phyloP scores from a whole-genome alignment of 2,113 vertebrate species.

The Oxygymnocypris stewartii region DNA sequence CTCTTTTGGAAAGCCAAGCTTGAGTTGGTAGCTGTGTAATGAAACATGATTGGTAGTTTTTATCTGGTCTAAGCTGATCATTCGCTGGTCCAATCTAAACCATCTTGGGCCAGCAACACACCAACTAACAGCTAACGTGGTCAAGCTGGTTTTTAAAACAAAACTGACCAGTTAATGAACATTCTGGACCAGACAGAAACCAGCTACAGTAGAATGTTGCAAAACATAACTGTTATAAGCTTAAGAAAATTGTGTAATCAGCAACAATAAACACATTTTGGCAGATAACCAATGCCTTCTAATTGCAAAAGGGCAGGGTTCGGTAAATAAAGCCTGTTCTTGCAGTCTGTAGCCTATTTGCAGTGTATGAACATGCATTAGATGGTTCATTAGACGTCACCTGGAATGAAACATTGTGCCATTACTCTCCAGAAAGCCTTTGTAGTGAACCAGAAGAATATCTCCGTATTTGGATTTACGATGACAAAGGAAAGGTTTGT shows the following conservation, averaged over 20 bases:
- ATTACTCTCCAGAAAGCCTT: constrained; percentile 87
- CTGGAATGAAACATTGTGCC: constrained; percentile 92
- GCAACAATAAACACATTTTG: neutral
- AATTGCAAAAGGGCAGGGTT: neutral
- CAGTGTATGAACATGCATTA: neutral
- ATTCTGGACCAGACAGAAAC: neutral
- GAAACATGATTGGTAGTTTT: neutral
- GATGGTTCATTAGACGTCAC: constrained; percentile 72
- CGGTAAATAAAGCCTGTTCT: neutral
- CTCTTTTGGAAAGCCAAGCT: neutral
- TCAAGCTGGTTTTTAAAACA: neutral
- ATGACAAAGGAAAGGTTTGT: constrained; percentile 89
- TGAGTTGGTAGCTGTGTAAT: neutral
- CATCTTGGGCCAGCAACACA: neutral
- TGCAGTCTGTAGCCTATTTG: neutral
- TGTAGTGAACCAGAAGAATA: constrained; percentile 89
- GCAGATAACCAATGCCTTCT: neutral
- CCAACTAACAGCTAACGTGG: neutral
- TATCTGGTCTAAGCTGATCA: neutral
- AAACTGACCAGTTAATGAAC: neutral
- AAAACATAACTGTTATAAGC: no score
- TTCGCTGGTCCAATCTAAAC: neutral
- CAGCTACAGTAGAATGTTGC: neutral
- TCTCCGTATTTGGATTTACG: constrained; percentile 89
- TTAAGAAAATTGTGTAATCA: neutral